Percentiles rank a stretch among this genome's conserved stretches.
Conservation (phyloP, 92 coral and sea anemone species). For the Zoanthus gigantus region DNA sequence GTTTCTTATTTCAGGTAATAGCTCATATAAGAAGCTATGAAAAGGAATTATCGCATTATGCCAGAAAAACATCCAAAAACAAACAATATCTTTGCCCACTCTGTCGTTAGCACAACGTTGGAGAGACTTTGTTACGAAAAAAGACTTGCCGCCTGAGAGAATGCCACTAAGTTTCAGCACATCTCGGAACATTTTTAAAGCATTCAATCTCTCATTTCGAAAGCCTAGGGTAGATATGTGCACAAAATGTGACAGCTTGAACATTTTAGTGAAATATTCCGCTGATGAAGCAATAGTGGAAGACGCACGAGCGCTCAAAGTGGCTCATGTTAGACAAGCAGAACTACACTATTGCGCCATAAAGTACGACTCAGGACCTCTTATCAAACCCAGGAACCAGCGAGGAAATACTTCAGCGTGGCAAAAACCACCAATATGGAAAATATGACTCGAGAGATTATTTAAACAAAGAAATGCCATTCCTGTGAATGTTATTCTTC, state of each 20-base stretch:
- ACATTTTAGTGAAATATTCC: not conserved
- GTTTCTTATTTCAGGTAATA: not conserved
- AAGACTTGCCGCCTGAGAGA: conserved; percentile 26
- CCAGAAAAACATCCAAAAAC: conserved; percentile 41
- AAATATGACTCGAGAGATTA: not conserved
- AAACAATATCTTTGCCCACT: conserved; percentile 40
- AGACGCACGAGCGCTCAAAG: conserved; percentile 26
- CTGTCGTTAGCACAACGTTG: conserved; percentile 37
- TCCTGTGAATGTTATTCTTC: not conserved
- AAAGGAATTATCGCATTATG: conserved; percentile 31
- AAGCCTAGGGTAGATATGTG: conserved; percentile 42
- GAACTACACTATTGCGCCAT: conserved; percentile 24
- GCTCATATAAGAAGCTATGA: not conserved
- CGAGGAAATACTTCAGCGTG: not conserved
- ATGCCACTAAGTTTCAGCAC: not conserved
- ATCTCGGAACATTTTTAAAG: conserved; percentile 33
- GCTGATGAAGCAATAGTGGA: conserved; percentile 24
- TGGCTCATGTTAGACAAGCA: conserved; percentile 17
- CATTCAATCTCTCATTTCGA: conserved; percentile 43
- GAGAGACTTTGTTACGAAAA: conserved; percentile 38
- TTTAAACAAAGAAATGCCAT: not conserved
- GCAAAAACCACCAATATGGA: not conserved
- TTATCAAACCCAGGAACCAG: conserved; percentile 20
- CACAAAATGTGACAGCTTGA: not conserved
- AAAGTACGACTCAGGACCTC: conserved; percentile 13